A percentile compares a stretch with the other conserved stretches of the same genome.
Conservation (phyloP, 2,888 invertebrate species). For the Entomobrya multifasciata region DNA sequence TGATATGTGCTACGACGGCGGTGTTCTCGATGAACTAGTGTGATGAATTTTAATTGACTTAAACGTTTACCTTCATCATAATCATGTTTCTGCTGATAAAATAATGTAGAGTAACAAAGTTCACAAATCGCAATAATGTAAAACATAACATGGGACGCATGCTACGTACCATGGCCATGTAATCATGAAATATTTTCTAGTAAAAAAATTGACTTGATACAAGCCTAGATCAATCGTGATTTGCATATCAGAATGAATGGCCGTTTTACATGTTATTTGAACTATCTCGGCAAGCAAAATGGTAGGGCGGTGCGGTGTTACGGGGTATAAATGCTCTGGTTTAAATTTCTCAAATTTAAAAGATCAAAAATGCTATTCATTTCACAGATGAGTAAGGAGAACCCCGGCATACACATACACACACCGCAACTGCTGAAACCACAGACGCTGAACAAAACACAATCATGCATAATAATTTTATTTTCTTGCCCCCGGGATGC, state of each 20-base stretch:
- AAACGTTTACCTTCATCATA: slow-evolving; percentile 39
- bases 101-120: slow-evolving; percentile 1
- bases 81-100: not conserved
- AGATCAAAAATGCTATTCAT: slow-evolving; percentile 51
- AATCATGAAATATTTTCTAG: slow-evolving; percentile 62
- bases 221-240: slow-evolving; percentile 68
- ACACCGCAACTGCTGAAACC: no score
- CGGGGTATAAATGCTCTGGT: slow-evolving; percentile 49
- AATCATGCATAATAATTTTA: slow-evolving; percentile 54
- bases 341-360: slow-evolving; percentile 66
- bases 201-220: slow-evolving; percentile 55
- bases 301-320: not conserved
- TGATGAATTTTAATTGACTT: slow-evolving; percentile 62
- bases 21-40: slow-evolving; percentile 36
- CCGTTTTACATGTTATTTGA: slow-evolving; percentile 31
- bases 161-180: slow-evolving; percentile 25
- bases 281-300: not conserved
- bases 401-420: slow-evolving; percentile 47
- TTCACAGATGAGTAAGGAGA: slow-evolving; percentile 3
- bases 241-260: slow-evolving; percentile 67
- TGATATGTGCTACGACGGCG: no score
- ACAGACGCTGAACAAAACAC: no score
- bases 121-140: not conserved
- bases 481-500: slow-evolving; percentile 49
- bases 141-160: slow-evolving; percentile 56